phyloP scores from a whole-genome alignment of 2,888 invertebrate genomes.

The Lampropteryx suffumata region DNA sequence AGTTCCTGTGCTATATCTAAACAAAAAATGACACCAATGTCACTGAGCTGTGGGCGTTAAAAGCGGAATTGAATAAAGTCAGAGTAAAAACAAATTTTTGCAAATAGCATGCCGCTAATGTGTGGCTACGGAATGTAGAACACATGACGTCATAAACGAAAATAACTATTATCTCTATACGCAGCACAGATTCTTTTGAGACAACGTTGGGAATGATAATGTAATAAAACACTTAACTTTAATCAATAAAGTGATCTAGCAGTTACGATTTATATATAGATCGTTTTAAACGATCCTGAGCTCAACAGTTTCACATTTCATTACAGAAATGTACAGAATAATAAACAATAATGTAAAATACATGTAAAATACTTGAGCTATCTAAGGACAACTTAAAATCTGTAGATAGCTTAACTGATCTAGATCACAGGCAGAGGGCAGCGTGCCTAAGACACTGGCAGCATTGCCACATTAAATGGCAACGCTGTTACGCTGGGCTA shows the following conservation, averaged over 20 bases:
- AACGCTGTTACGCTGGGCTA: too few species aligned
- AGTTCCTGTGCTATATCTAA: conserved; percentile 16
- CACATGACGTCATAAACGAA: conserved; percentile 29
- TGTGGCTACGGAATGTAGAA: conserved; percentile 50
- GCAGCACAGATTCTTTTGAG: conserved; percentile 9
- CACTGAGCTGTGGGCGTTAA: conserved; percentile 31
- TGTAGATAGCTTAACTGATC: too few species aligned
- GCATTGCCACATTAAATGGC: too few species aligned
- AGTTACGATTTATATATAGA: too few species aligned
- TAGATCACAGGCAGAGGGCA: too few species aligned
- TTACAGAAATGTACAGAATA: too few species aligned
- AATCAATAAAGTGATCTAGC: too few species aligned
- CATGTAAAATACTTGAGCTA: too few species aligned
- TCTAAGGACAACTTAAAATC: too few species aligned
- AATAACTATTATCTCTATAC: conserved; percentile 36
- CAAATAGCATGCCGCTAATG: conserved; percentile 41
- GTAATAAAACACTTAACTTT: not conserved
- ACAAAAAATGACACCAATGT: conserved; percentile 26
- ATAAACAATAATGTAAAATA: too few species aligned
- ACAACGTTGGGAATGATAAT: conserved; percentile 6
- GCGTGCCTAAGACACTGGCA: too few species aligned
- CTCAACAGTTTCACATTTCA: not conserved
- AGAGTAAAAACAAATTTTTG: conserved; percentile 43
- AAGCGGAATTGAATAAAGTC: conserved; percentile 49
- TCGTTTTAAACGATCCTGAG: too few species aligned